phyloP scores from a whole-genome alignment of 2,888 invertebrate genomes.

The Ditula angustiorana region DNA sequence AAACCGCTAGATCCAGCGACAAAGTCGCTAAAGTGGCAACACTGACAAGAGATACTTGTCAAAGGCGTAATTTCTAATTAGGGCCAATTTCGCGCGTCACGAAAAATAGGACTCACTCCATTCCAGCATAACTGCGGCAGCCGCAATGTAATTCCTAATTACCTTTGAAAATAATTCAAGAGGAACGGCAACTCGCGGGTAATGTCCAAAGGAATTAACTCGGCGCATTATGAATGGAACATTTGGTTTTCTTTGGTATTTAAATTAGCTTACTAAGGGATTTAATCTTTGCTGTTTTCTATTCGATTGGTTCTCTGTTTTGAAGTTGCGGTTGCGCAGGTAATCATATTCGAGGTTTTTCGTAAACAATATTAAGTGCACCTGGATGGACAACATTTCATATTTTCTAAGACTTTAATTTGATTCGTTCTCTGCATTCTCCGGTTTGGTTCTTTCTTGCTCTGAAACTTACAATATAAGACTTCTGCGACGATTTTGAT shows the following conservation, averaged over 20 bases:
- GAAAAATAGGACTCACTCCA: conserved; percentile 4
- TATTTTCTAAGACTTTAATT: too few species aligned
- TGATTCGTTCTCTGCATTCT: too few species aligned
- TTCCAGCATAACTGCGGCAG: conserved; percentile 3
- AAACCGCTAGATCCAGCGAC: too few species aligned
- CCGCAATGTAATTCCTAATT: conserved; percentile 25
- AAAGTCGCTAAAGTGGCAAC: too few species aligned
- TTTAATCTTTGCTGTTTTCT: not conserved
- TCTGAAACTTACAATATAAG: too few species aligned
- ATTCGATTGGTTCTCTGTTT: not conserved
- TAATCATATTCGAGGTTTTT: not conserved
- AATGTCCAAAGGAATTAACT: conserved; percentile 25
- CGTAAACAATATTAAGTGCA: too few species aligned
- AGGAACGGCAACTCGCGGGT: conserved; percentile 19
- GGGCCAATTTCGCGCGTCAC: not conserved
- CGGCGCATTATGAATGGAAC: conserved; percentile 14
- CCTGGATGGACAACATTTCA: too few species aligned
- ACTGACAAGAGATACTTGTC: not conserved
- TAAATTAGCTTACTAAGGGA: conserved; percentile 9
- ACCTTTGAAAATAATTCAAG: conserved; percentile 29
- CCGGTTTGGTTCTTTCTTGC: too few species aligned
- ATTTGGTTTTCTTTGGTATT: conserved; percentile 17
- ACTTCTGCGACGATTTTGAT: too few species aligned
- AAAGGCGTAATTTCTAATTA: not conserved
- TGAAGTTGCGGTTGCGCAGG: not conserved